Evolutionary conservation across 2,113 vertebrate species (phyloP).

Genomic region (Lutjanus erythropterus): DNA sequence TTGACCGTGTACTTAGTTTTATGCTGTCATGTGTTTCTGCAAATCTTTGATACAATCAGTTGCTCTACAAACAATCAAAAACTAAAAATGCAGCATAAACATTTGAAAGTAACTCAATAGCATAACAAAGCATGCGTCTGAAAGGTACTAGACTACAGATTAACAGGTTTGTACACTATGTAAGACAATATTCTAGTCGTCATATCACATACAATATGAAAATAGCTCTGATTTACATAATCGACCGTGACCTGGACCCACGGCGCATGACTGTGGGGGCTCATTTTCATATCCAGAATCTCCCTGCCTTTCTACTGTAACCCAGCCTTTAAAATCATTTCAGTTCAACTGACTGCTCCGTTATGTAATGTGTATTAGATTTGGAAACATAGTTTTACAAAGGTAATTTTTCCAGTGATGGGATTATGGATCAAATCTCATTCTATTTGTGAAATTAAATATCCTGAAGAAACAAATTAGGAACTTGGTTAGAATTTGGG

Average conservation of each 20-base stretch:
- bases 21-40: too few relatives aligned
- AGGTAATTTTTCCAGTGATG: background rate
- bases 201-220: conserved; percentile 31
- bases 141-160: background rate
- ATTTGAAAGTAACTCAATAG: background rate
- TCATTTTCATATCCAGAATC: background rate
- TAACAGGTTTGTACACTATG: background rate
- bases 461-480: background rate
- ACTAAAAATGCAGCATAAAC: background rate
- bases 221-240: conserved; percentile 38
- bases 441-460: background rate
- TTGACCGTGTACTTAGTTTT: too few relatives aligned
- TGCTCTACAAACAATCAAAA: background rate
- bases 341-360: background rate
- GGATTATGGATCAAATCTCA: conserved; percentile 9
- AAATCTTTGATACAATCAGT: background rate
- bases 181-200: background rate
- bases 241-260: background rate
- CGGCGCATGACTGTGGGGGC: background rate
- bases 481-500: background rate
- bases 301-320: background rate
- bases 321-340: background rate
- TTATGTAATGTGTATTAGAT: too few relatives aligned
- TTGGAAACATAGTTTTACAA: background rate
- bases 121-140: background rate